Conservation (phyloP, 2,113 vertebrate species). For the Elanus axillaris region DNA sequence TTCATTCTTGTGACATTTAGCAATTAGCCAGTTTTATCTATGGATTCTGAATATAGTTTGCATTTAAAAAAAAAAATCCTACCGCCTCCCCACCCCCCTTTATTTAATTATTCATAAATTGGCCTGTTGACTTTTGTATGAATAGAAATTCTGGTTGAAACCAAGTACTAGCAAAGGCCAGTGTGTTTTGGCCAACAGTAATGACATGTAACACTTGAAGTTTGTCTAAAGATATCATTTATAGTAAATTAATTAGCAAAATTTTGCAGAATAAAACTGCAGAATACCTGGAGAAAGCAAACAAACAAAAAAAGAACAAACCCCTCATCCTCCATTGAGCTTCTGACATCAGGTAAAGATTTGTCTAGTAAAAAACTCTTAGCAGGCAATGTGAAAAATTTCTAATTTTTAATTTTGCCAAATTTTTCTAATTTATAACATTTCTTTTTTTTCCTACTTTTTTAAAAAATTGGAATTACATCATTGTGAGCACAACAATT, state of each 20-base stretch:
- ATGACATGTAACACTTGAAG: background rate
- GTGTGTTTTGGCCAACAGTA: background rate
- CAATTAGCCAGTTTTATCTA: background rate
- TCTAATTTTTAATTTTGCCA: background rate
- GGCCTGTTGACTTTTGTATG: background rate
- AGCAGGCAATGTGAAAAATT: background rate
- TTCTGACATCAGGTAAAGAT: background rate
- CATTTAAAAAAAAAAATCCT: background rate
- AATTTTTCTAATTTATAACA: background rate
- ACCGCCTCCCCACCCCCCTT: accelerated
- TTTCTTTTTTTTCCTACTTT: background rate
- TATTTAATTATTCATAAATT: background rate
- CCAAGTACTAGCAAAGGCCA: background rate
- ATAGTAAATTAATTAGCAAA: background rate
- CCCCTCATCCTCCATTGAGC: accelerated
- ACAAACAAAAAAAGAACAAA: background rate
- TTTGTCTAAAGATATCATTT: background rate
- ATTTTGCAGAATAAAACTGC: background rate
- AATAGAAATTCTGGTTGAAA: background rate
- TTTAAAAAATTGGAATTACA: background rate
- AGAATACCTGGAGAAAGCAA: background rate
- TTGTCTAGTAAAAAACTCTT: background rate
- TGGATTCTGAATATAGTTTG: background rate
- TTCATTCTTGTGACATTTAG: background rate
- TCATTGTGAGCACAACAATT: background rate